Base-by-base conservation (phyloP, 2,113 vertebrate genomes). In the Pygathrix nemaeus region DNA sequence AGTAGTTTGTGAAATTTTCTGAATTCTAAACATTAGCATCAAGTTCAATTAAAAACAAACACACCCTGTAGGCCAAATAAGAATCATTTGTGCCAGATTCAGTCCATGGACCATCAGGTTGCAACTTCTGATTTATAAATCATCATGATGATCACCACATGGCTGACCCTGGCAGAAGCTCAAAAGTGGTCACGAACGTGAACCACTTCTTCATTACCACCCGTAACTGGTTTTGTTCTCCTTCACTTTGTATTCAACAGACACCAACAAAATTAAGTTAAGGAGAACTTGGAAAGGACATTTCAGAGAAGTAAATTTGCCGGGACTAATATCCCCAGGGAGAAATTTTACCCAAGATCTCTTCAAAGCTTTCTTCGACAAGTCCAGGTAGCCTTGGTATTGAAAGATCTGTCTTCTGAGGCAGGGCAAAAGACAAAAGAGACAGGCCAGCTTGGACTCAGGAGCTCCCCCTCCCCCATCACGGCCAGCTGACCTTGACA, bases 81-180 rank as follows among this genome's bases (percentile, higher is more conserved):
- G 82, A 91, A 92, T 52, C 2, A 3, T 91, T 0, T 27, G 50
- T 87, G 93, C 89, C 97, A 97, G 72, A 89, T 92, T 86, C 75
- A 92, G 84, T 50, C 89, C 79, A 30, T 45, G 68, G 83, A 50
- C 91, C 85, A 76, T 95, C 92, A 84, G 93, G 18, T 45, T 94
- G 90, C 52, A 86, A 83, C 38, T 94, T 97, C 61, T 96, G 70
- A 94, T 91, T 93, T 94, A 97, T 97, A 96, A 96, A 96, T 96
- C 93, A 94, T 91, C 97, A 84, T 72, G 94, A 92, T 21, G 55
- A 84, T 76, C 87, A 73, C 95, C 97, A 94, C 95, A 96, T 96
- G 96, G 92, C 86, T 52, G 73, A 45, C 45, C 20, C 52, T 97
- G 92, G 94, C 94, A 61, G 45, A 72, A 57, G 50, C 84, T 90